Evolutionary conservation across 2,113 vertebrate genomes (phyloP), one percentile per base, ranked within the genome.

Genomic region (Heptranchias perlo): DNA sequence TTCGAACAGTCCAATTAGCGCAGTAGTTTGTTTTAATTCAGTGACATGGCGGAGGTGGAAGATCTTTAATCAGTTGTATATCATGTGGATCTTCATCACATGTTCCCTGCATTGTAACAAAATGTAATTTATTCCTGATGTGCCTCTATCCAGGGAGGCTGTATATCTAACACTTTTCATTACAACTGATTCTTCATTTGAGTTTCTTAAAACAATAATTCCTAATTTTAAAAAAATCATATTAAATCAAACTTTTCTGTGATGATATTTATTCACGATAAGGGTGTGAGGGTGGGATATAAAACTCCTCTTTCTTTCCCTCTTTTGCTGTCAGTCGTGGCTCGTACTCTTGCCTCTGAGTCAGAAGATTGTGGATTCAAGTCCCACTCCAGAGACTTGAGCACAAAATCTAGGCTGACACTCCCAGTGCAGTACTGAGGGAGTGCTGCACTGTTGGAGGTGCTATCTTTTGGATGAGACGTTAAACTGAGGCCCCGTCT

Each of bases 121-220:
- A 92, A 93, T 93, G 89, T 93, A 93, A 93, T 93, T 93, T 64
- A 93, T 93, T 93, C 58, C 58, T 93, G 89, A 93, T 93, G 89
- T 93, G 58, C 35, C n/a, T 93, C 61, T 62, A 93, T 93, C 58
- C 89, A 62, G 35, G 31, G 89, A 93, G 87, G 61, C 52, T 35
- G 58, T 44, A 93, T 64, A 93, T 62, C 64, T 93, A 62, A 93
- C 89, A 93, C 58, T 39, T 64, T 92, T 93, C n/a, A 93, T 93
- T 61, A 93, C 54, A 93, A 62, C 89, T 64, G 35, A 93, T 62
- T 92, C 89, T 93, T 54, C 35, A 93, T 61, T 62, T 62, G 58
- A 93, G 89, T 62, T 93, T 91, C 16, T 61, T 64, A 62, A 89
- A 62, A 64, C 16, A 39, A 82, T 82, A n/a, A 82, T 82, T 44